Percentiles rank a stretch among this genome's conserved stretches.
Evolutionary conservation across 2,888 invertebrate species (phyloP).

Genomic region (Anthophora plumipes): DNA sequence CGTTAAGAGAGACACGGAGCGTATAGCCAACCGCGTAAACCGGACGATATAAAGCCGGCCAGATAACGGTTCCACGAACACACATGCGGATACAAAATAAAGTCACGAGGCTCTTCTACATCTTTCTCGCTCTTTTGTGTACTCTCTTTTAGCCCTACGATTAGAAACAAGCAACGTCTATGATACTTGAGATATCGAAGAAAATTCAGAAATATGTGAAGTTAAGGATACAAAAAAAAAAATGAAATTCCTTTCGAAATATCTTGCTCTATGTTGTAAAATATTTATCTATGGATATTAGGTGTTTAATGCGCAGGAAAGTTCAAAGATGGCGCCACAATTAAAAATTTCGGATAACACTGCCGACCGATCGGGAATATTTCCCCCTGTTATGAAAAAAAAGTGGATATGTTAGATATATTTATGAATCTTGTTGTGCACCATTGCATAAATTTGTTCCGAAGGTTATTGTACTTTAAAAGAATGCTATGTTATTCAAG

Average conservation of each 20-base stretch:
- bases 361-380: too few relatives aligned
- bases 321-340: not conserved
- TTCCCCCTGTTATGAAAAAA: too few relatives aligned
- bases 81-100: constrained; percentile 54
- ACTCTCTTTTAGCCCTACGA: constrained; percentile 34
- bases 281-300: not conserved
- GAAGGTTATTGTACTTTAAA: too few relatives aligned
- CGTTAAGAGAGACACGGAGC: constrained; percentile 64
- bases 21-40: constrained; percentile 62
- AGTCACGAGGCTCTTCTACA: constrained; percentile 40
- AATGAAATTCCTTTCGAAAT: not conserved
- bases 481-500: too few relatives aligned
- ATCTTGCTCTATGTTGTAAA: not conserved
- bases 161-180: not conserved
- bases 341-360: not conserved
- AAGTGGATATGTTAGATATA: too few relatives aligned
- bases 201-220: not conserved
- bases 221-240: not conserved
- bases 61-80: constrained; percentile 78
- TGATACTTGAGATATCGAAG: not conserved
- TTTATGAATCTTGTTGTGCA: too few relatives aligned
- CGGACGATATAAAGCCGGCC: constrained; percentile 79
- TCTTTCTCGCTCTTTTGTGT: constrained; percentile 19
- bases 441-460: too few relatives aligned
- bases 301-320: not conserved